Base-by-base conservation (phyloP, 2,888 invertebrate genomes). In the Herminia tarsipennalis region DNA sequence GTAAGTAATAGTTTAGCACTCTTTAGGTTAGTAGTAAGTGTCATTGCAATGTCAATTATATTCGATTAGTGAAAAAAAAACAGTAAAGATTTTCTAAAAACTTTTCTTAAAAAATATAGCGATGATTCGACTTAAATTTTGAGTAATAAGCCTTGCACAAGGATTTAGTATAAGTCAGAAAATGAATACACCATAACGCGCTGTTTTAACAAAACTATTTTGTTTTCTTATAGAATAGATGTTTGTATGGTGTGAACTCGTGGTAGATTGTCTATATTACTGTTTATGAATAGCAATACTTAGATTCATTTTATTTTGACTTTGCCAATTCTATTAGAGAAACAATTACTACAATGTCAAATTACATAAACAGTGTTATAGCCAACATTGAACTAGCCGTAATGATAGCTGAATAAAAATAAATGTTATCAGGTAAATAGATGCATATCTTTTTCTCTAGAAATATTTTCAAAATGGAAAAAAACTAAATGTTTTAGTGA, bases 31-130 rank as follows among this genome's bases (percentile, higher is more conserved):
- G 83, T 87, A 90, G 88, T 89, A 88, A 88, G 88, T 85, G 86
- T 88, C 86, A 87, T 88, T 81, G 88, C 87, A 81, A 88, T 86
- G 90, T 91, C 90, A 91, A 91, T 91, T 91, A 91, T 91, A 90
- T 91, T 87, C 81, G 84, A 89, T 83, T 91, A 91, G 90, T 83
- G 78, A 70, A 78, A 78, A 76, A 78, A 79, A 75, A 80, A 78
- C 84, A 78, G 81, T 83, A 86, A 67, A 84, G 77, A 80, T 86
- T 88, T 88, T 88, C 86, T 87, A 88, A 79, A 86, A 82, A 81
- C 70, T 74, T 78, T 81, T 53, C 76, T 75, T 78, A 64, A 63
- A 72, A 73, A 73, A 67, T 66, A 66, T 73, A 78, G 70, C 58
- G 65, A 72, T 61, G 59, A 65, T 71, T 76, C 65, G 63, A 70